Percentiles rank a stretch among this genome's conserved stretches.
Evolutionary conservation across 2,797 vertebrate genomes (phyloP).

Genomic region (Buphagus erythrorhynchus): DNA sequence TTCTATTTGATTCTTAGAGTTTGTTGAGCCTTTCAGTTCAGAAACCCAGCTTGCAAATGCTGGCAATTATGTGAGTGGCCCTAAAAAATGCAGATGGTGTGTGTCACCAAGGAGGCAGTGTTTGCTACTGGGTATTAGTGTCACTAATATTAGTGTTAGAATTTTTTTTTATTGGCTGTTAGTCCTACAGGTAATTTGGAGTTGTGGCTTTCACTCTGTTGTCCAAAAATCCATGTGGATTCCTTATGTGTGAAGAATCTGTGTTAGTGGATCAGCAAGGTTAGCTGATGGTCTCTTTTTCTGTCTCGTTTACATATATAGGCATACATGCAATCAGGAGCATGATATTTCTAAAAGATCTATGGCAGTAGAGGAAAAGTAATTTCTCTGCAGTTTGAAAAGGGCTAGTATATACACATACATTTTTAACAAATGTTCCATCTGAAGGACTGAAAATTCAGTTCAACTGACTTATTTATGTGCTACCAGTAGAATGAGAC

Average conservation of each 20-base stretch:
- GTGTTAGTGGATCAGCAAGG: not conserved
- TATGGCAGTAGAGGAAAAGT: not conserved
- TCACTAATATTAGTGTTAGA: not conserved
- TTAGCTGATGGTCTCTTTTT: not conserved
- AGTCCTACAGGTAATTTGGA: not conserved
- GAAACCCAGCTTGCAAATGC: not conserved
- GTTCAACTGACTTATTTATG: not conserved
- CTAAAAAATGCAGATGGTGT: not conserved
- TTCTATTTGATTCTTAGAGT: not conserved
- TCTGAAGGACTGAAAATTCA: not conserved
- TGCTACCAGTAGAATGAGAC: not conserved
- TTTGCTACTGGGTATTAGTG: not conserved
- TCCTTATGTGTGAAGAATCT: not conserved
- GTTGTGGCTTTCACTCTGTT: not conserved
- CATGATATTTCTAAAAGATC: not conserved
- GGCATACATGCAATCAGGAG: not conserved
- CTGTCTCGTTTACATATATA: not conserved
- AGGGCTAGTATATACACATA: not conserved
- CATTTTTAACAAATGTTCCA: not conserved
- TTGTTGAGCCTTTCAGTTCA: not conserved
- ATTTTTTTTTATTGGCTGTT: not conserved
- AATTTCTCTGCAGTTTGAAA: not conserved
- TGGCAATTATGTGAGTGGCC: not conserved
- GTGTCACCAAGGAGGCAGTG: not conserved
- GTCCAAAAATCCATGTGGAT: not conserved